Evolutionary conservation across 2,797 vertebrate species (phyloP), one percentile per base, ranked within the genome.

Genomic region (Alcedo quadribrachys): DNA sequence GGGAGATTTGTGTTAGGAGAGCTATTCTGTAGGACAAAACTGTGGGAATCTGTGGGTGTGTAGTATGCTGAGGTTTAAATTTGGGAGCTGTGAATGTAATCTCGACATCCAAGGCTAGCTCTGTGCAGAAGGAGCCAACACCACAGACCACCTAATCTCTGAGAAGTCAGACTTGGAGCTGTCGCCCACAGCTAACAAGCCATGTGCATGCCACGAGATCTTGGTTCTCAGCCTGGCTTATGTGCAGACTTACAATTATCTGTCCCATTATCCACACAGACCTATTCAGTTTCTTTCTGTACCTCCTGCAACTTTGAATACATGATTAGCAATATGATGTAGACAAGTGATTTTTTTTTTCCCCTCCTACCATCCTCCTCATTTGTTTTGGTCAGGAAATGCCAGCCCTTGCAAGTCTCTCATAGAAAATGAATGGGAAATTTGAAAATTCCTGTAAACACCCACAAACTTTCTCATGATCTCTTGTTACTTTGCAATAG

Each of bases 381-480:
- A 1, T 11, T n/a, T 33, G 25, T 70, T 62, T 48, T 11, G 53
- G 71, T 91, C 85, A 93, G 93, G 92, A 95, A 95, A 92, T 95
- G 93, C 92, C 90, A 95, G 54, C 61, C 74, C 17, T 17, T 80
- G 66, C 35, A 40, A 95, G 54, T 74, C 27, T 89, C 65, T 81
- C 81, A 75, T 42, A 93, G 81, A 80, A 94, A 96, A 76, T 43
- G 81, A 95, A 95, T 87, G 92, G 86, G 81, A 85, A 93, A 94
- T 88, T 74, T 83, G 51, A 83, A 80, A 94, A 96, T 81, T 94
- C 94, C 89, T 83, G n/a, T 20, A 80, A 91, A 94, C 94, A 93
- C 92, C 92, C 93, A 95, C 93, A 91, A 96, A 95, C 79, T 86
- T 95, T 93, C 94, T 93, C 92, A 93, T 93, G 91, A 68, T 92